phyloP scores from a whole-genome alignment of 2,113 vertebrate species.

The Corythornis cristatus region DNA sequence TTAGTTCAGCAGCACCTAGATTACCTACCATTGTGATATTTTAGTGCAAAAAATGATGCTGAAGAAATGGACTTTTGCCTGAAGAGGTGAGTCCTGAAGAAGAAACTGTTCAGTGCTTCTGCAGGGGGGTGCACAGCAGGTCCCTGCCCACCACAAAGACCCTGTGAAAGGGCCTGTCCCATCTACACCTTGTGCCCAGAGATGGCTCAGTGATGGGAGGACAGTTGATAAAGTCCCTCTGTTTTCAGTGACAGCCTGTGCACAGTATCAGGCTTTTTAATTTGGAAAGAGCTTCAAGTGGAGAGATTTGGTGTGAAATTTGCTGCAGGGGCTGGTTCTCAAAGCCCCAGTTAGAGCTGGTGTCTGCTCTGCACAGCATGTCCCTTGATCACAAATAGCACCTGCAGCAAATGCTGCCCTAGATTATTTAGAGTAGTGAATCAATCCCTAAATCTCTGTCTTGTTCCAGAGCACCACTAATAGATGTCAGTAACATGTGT shows the following conservation, averaged over 20 bases:
- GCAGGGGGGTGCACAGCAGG: background rate
- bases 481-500: background rate
- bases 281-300: background rate
- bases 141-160: background rate
- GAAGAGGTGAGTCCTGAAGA: background rate
- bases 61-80: background rate
- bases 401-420: background rate
- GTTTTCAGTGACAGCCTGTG: background rate
- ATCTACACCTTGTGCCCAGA: too few species aligned
- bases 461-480: background rate
- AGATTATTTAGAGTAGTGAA: background rate
- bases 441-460: background rate
- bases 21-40: fast-evolving
- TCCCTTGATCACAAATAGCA: background rate
- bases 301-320: background rate
- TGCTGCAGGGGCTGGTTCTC: background rate
- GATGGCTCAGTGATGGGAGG: background rate
- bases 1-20: background rate
- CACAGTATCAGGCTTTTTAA: background rate
- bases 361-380: background rate
- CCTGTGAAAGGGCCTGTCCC: background rate
- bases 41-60: background rate
- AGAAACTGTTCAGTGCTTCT: background rate
- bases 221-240: background rate
- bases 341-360: background rate